Evolutionary conservation across 2,113 vertebrate genomes (phyloP).

Genomic region (Microtus pennsylvanicus): DNA sequence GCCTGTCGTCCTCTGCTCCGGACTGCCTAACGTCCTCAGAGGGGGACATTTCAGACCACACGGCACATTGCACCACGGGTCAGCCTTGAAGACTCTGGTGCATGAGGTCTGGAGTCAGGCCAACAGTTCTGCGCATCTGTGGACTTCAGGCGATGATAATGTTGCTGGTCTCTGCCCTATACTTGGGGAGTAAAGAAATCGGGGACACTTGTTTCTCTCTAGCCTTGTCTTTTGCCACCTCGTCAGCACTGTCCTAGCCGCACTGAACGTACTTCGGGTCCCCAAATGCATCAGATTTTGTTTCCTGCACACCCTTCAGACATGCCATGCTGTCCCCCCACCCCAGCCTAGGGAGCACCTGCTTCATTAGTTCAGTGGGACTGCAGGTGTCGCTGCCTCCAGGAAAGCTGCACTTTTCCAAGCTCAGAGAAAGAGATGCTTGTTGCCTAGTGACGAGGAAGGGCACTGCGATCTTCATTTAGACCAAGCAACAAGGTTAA

Average conservation of each 20-base stretch:
- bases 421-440: neutral
- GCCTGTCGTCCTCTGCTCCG: too few species aligned
- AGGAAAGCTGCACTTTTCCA: neutral
- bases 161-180: too few species aligned
- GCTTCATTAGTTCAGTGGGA: neutral
- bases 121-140: neutral
- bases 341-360: neutral
- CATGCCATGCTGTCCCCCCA: neutral
- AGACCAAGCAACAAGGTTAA: neutral
- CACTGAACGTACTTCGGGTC: neutral
- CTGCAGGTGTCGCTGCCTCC: neutral
- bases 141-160: neutral
- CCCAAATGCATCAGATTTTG: neutral
- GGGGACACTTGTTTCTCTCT: neutral
- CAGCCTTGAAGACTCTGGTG: neutral
- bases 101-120: neutral
- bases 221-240: neutral
- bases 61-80: rapidly evolving
- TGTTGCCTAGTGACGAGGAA: neutral
- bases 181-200: neutral
- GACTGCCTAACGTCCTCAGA: too few species aligned
- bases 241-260: neutral
- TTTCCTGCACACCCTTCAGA: neutral
- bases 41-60: neutral
- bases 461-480: neutral